Evolutionary conservation across 2,113 vertebrate genomes (phyloP), one percentile per base, ranked within the genome.

Genomic region (Scophthalmus maximus): DNA sequence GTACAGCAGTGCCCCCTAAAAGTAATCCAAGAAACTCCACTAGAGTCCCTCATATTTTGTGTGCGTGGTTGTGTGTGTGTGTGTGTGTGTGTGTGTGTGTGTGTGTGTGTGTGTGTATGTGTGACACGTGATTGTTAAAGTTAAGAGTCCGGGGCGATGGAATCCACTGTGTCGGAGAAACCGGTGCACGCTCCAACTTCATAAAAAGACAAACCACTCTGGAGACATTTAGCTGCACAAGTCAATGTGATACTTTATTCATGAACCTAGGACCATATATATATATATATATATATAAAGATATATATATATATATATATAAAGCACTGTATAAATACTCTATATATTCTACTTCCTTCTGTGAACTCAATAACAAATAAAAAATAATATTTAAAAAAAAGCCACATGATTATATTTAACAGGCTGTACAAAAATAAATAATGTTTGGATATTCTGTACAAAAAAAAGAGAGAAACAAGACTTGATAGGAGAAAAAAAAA

Each of bases 381-480:
- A 95, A 96, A 92, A 89, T 87, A 85, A 89, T 86, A 87, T 89
- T 89, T 49, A 56, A 32, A 81, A 83, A 97, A 97, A 96, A 95
- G 95, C 86, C 95, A 96, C 95, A 97, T 93, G 95, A 94, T 96
- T 96, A 96, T 93, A 95, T 96, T 95, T 95, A 94, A 96, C 94
- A 95, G 94, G 94, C 95, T 96, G 96, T 99, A 99, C 96, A 99
- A 98, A 99, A 99, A 99, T 99, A 99, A 99, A 99, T 99, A 98
- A 93, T 67, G 91, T 92, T 89, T 89, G 85, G 66, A 91, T 92
- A 93, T 93, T 94, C 90, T 94, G 87, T 93, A 94, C 92, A 94
- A 93, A 91, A 92, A 25, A 93, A 90, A 92, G n/a, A 36, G 79
- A 63, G 55, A 70, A 76, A 51, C 9, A 88, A 52, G 63, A 66